Percentiles rank a stretch among this genome's conserved stretches.
Evolutionary conservation across 2,888 invertebrate species (phyloP).

Genomic region (Encarsia formosa): DNA sequence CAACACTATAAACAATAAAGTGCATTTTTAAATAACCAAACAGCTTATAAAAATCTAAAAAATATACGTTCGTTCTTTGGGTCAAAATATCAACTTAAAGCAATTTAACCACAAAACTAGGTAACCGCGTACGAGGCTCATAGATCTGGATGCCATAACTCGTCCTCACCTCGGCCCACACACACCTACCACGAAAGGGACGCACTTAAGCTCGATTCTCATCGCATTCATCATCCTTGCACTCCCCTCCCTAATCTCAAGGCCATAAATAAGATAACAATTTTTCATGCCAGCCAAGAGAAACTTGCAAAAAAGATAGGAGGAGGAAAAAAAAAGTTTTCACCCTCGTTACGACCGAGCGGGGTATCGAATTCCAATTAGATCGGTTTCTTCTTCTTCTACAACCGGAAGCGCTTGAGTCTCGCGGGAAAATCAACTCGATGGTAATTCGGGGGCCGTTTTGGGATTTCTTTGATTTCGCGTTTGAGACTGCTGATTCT

Average conservation of each 20-base stretch:
- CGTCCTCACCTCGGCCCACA: too few relatives aligned
- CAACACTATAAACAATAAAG: too few relatives aligned
- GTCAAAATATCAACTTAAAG: too few relatives aligned
- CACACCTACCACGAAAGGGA: conserved; percentile 21
- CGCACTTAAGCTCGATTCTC: conserved; percentile 32
- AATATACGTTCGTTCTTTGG: too few relatives aligned
- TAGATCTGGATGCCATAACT: conserved; percentile 4
- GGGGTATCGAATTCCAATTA: conserved; percentile 49
- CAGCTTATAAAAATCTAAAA: too few relatives aligned
- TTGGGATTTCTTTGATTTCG: conserved; percentile 37
- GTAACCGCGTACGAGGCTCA: too few relatives aligned
- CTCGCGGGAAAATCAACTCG: conserved; percentile 42
- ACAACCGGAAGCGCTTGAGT: conserved; percentile 17
- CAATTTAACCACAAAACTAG: too few relatives aligned
- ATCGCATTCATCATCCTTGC: conserved; percentile 37
- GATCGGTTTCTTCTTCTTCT: conserved; percentile 30
- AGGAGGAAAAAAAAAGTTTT: conserved; percentile 1
- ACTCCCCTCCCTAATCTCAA: conserved; percentile 37
- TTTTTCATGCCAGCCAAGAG: conserved; percentile 40
- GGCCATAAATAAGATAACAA: conserved; percentile 49
- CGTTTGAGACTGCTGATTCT: conserved; percentile 3
- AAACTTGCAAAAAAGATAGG: background rate
- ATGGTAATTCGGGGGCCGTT: conserved; percentile 44
- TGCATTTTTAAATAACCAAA: too few relatives aligned
- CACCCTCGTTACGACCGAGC: conserved; percentile 48